Conservation (phyloP, 2,797 vertebrate species). For the Anolis apletophallus region DNA sequence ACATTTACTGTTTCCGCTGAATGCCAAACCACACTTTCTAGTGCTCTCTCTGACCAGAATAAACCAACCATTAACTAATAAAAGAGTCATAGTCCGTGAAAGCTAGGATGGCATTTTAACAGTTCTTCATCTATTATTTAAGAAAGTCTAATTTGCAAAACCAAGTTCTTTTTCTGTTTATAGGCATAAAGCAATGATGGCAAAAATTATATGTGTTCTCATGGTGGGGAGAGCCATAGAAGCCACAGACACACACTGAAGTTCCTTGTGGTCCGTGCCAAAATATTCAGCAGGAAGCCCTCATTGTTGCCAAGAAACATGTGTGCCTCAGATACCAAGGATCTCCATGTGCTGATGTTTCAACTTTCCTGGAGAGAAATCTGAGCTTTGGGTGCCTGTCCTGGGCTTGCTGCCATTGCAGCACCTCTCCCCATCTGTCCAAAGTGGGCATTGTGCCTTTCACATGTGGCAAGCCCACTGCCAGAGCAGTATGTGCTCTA, state of each 20-base stretch:
- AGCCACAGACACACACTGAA: constrained; percentile 71
- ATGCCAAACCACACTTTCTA: constrained; percentile 72
- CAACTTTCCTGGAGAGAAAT: constrained; percentile 72
- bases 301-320: constrained; percentile 70
- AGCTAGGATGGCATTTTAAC: constrained; percentile 71
- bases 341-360: constrained; percentile 69
- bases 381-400: constrained; percentile 66
- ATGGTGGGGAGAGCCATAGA: constrained; percentile 63
- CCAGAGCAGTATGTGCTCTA: constrained; percentile 58
- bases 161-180: constrained; percentile 68
- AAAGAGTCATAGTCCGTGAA: constrained; percentile 70
- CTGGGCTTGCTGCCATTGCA: constrained; percentile 63
- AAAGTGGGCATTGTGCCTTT: constrained; percentile 67
- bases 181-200: constrained; percentile 65
- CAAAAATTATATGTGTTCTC: constrained; percentile 70
- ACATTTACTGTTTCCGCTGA: constrained; percentile 61
- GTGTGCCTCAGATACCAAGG: constrained; percentile 67
- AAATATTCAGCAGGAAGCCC: constrained; percentile 68
- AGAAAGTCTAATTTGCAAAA: constrained; percentile 73
- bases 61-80: constrained; percentile 74
- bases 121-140: constrained; percentile 72
- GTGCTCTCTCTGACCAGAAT: constrained; percentile 75
- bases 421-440: constrained; percentile 67
- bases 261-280: constrained; percentile 63
- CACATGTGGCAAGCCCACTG: constrained; percentile 65